phyloP scores from a whole-genome alignment of 2,113 vertebrate genomes.

The Malurus elegans region DNA sequence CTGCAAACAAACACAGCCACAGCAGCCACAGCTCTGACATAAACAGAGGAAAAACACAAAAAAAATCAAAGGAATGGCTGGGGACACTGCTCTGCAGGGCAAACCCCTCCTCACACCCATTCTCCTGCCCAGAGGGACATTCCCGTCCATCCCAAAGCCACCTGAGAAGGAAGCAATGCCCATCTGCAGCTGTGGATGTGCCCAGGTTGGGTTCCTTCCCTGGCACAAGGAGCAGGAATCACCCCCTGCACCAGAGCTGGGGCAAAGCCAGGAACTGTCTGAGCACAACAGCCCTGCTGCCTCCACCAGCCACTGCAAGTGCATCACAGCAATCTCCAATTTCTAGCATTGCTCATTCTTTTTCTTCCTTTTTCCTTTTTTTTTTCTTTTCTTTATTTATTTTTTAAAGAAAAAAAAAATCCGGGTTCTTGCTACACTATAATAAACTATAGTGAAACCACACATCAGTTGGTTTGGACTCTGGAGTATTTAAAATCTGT shows the following conservation, averaged over 20 bases:
- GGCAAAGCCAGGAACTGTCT: not conserved
- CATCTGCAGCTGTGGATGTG: too few species aligned
- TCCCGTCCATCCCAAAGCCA: not conserved
- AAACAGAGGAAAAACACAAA: accelerated
- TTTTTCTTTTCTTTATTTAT: accelerated
- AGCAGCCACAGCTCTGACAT: not conserved
- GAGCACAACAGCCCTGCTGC: not conserved
- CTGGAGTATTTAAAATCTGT: slow-evolving; percentile 53
- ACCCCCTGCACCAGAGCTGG: not conserved
- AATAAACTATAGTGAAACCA: not conserved
- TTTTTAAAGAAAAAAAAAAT: not conserved
- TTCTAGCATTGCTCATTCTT: not conserved
- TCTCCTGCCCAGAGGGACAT: not conserved
- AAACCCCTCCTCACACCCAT: accelerated
- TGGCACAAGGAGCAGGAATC: not conserved
- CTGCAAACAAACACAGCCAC: not conserved
- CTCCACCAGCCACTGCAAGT: not conserved
- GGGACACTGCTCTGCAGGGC: too few species aligned
- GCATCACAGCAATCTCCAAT: not conserved
- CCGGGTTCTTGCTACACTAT: not conserved
- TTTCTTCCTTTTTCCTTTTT: accelerated
- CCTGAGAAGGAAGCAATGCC: too few species aligned
- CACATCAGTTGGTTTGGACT: not conserved
- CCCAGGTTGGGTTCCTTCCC: not conserved
- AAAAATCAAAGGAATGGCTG: too few species aligned